phyloP scores from a whole-genome alignment of 1,140 invertebrate genomes.

The Metopolophium dirhodum region DNA sequence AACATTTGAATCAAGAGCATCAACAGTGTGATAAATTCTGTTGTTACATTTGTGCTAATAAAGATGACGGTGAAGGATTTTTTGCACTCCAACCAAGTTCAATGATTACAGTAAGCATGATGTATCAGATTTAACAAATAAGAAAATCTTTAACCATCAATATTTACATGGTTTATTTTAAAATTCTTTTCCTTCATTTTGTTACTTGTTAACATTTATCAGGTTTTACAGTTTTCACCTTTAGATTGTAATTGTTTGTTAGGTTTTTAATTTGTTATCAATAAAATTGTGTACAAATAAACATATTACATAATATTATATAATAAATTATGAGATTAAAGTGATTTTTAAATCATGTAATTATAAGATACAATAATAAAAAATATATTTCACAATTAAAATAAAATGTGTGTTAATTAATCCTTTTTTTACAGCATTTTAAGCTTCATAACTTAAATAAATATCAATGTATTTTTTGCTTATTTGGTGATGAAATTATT shows the following conservation, averaged over 20 bases:
- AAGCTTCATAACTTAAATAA: constrained; percentile 29
- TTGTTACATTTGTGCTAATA: constrained; percentile 47
- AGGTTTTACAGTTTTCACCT: background rate
- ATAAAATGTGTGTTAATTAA: background rate
- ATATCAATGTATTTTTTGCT: constrained; percentile 47
- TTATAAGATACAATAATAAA: background rate
- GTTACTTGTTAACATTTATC: background rate
- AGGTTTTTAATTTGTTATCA: no score
- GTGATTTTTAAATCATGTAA: background rate
- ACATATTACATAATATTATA: background rate
- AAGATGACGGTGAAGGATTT: constrained; percentile 4
- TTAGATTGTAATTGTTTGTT: background rate
- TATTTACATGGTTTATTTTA: background rate
- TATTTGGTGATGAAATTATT: constrained; percentile 25
- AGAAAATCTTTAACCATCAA: background rate
- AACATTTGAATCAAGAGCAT: background rate
- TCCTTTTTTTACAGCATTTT: constrained; percentile 45
- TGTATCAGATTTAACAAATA: background rate
- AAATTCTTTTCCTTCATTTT: background rate
- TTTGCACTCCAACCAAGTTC: background rate
- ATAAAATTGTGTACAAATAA: no score
- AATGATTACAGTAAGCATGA: constrained; percentile 34
- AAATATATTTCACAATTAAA: background rate
- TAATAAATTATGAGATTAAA: no score
- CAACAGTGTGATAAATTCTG: constrained; percentile 39